These are phyloP conservation scores for Australoheros scitulus DNA, from an alignment of 2,113 vertebrate species.

Conservation along the genomic window DNA sequence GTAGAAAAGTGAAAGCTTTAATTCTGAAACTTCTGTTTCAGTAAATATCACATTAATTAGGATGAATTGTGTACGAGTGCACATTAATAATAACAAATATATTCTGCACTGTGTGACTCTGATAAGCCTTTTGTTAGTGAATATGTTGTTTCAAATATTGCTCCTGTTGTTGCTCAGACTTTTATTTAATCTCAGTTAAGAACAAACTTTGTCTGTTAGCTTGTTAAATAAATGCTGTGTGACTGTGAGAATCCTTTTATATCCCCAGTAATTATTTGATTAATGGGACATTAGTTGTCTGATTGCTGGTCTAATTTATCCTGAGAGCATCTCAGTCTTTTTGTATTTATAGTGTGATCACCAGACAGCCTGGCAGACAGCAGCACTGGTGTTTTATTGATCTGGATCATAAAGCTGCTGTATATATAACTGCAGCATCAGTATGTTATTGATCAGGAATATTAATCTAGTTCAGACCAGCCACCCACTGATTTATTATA, in stretches of 20 bases:
- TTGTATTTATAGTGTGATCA: neutral
- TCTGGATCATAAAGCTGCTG: neutral
- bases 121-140: neutral
- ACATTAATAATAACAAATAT: neutral
- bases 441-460: slow-evolving; percentile 14
- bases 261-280: neutral
- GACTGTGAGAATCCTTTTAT: neutral
- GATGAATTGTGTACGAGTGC: neutral
- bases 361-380: neutral
- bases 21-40: neutral
- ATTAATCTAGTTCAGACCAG: slow-evolving; percentile 2
- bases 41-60: neutral
- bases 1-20: no score
- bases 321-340: neutral
- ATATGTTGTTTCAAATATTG: neutral
- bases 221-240: neutral
- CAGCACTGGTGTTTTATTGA: neutral
- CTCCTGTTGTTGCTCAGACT: no score
- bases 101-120: neutral
- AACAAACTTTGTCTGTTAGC: neutral
- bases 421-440: neutral
- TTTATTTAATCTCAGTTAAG: neutral
- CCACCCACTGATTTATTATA: slow-evolving; percentile 33
- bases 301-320: neutral
- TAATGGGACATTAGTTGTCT: neutral